phyloP scores from a whole-genome alignment of 2,113 vertebrate species.

The Pedionomus torquatus region DNA sequence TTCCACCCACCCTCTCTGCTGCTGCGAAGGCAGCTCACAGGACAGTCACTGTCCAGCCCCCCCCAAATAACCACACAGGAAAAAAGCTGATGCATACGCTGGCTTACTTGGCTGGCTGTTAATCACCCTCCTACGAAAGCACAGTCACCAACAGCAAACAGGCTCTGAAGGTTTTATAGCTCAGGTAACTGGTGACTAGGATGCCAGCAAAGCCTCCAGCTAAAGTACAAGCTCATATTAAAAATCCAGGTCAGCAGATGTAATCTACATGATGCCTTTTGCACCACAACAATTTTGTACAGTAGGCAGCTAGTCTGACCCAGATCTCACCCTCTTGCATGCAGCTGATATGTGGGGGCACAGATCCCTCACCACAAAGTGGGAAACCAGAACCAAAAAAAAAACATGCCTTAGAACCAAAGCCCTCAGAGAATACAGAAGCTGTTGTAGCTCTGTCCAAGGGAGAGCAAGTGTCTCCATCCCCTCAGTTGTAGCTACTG shows the following conservation, averaged over 20 bases:
- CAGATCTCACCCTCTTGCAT: not conserved
- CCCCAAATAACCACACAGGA: fast-evolving
- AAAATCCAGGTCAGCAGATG: not conserved
- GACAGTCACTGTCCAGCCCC: not conserved
- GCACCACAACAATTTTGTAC: fast-evolving
- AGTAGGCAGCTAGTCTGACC: not conserved
- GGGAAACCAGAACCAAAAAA: not conserved
- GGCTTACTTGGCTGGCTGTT: not conserved
- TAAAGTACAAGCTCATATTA: not conserved
- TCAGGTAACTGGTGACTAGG: not conserved
- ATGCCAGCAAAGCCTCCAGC: not conserved
- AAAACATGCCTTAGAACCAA: fast-evolving
- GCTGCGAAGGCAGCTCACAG: not conserved
- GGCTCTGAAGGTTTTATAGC: not conserved
- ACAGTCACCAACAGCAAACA: not conserved
- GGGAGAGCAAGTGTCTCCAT: not conserved
- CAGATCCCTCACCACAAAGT: fast-evolving
- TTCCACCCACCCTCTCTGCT: not conserved
- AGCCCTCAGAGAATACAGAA: not conserved
- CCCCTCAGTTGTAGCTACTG: not conserved
- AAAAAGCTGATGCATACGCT: not conserved
- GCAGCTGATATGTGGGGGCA: not conserved
- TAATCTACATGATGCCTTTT: not conserved
- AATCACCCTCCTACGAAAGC: not conserved
- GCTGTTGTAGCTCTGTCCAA: not conserved